phyloP scores from a whole-genome alignment of 2,888 invertebrate species.

The Aproaerema taeniolella region DNA sequence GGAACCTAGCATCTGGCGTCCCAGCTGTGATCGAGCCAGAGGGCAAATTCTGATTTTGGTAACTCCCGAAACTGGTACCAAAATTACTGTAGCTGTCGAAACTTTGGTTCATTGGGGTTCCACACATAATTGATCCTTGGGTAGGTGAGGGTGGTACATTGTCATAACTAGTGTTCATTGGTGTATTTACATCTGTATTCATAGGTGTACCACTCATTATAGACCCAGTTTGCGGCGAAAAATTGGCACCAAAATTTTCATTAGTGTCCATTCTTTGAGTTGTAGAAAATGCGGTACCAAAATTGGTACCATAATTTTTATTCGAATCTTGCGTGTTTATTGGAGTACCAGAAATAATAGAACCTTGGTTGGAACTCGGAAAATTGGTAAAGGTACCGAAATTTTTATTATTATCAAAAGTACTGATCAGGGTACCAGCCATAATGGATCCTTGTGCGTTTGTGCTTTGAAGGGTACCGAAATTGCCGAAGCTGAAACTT shows the following conservation, averaged over 20 bases:
- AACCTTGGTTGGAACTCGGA: slow-evolving; percentile 23
- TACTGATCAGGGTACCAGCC: slow-evolving; percentile 22
- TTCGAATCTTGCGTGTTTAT: slow-evolving; percentile 10
- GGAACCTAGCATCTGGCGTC: neutral
- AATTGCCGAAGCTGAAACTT: slow-evolving; percentile 8
- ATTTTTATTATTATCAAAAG: slow-evolving; percentile 2
- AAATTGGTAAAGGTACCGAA: neutral
- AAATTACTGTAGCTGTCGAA: slow-evolving; percentile 14
- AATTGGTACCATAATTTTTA: slow-evolving; percentile 1
- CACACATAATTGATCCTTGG: neutral
- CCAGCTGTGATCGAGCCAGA: slow-evolving; percentile 11
- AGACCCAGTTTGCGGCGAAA: neutral
- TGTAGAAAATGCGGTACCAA: neutral
- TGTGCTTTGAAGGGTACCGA: slow-evolving; percentile 1
- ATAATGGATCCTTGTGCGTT: slow-evolving; percentile 19
- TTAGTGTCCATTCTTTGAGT: neutral
- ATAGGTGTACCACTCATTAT: neutral
- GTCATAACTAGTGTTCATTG: neutral
- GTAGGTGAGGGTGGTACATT: no score
- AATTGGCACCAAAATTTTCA: neutral
- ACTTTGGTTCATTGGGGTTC: slow-evolving; percentile 8
- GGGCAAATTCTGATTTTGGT: slow-evolving; percentile 4
- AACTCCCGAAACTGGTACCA: slow-evolving; percentile 10
- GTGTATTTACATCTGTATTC: neutral
- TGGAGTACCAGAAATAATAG: slow-evolving; percentile 33